These are phyloP conservation scores for Mactromeris polynyma DNA, from an alignment of 2,888 invertebrate species.

Conservation along the genomic window DNA sequence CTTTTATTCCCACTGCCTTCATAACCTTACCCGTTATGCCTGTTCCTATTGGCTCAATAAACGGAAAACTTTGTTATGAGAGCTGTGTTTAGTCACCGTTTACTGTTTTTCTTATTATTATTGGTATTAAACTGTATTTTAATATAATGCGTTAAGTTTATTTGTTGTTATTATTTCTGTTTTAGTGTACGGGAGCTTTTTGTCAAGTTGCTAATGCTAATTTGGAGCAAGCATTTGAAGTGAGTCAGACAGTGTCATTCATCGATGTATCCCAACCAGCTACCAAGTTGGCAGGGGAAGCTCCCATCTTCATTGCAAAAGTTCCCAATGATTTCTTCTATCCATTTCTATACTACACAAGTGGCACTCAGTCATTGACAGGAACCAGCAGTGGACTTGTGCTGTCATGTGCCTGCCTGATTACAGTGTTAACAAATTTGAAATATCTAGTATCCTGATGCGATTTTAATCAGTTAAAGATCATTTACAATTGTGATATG, in stretches of 20 bases:
- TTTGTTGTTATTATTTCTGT: too few species aligned
- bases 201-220: slow-evolving; percentile 77
- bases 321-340: slow-evolving; percentile 93
- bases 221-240: slow-evolving; percentile 80
- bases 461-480: not conserved
- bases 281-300: slow-evolving; percentile 89
- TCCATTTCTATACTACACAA: slow-evolving; percentile 87
- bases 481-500: too few species aligned
- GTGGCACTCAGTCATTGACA: not conserved
- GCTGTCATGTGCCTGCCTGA: slow-evolving; percentile 27
- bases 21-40: too few species aligned
- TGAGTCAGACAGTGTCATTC: slow-evolving; percentile 88
- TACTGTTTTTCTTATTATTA: too few species aligned
- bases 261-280: slow-evolving; percentile 89
- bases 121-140: too few species aligned
- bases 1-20: too few species aligned
- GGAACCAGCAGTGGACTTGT: not conserved
- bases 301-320: slow-evolving; percentile 90
- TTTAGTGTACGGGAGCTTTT: slow-evolving; percentile 83
- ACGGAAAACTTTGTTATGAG: too few species aligned
- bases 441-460: slow-evolving; percentile 37
- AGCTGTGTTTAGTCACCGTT: too few species aligned
- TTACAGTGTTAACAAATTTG: slow-evolving; percentile 49
- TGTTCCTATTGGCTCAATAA: too few species aligned
- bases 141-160: too few species aligned